Conservation (phyloP, 1,140 invertebrate genomes). For the Sycobia sp. region DNA sequence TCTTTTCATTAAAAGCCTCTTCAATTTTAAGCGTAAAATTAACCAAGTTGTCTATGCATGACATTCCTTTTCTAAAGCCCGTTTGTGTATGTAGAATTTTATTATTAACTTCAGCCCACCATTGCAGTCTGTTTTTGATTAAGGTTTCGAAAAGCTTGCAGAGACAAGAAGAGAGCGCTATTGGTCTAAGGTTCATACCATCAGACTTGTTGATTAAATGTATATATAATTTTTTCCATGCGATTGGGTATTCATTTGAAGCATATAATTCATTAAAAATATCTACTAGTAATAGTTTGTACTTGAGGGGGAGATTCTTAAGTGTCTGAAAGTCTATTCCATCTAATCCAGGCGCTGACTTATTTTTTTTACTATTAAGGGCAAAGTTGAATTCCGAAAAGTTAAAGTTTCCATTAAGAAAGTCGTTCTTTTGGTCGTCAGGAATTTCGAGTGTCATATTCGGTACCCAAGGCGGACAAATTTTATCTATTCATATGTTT, state of each 20-base stretch:
- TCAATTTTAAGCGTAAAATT: too few relatives aligned
- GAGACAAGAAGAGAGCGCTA: slow-evolving; percentile 31
- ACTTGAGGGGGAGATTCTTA: slow-evolving; percentile 3
- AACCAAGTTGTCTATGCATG: slow-evolving; percentile 7
- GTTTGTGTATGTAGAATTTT: not conserved
- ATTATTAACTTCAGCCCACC: not conserved
- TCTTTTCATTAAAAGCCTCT: too few relatives aligned
- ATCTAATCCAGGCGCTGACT: not conserved
- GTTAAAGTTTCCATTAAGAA: not conserved
- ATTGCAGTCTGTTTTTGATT: slow-evolving; percentile 1
- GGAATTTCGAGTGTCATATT: not conserved
- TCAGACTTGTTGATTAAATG: slow-evolving; percentile 30
- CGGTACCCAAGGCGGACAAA: not conserved
- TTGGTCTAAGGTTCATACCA: slow-evolving; percentile 24
- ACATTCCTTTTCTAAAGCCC: not conserved
- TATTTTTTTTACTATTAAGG: not conserved
- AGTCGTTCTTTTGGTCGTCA: not conserved
- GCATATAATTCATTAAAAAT: slow-evolving; percentile 29
- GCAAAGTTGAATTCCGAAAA: not conserved
- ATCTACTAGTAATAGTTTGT: slow-evolving; percentile 10
- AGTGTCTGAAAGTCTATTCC: not conserved
- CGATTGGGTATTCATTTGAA: slow-evolving; percentile 6
- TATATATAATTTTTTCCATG: slow-evolving; percentile 25
- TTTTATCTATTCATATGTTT: not conserved
- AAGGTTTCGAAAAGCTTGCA: slow-evolving; percentile 29